phyloP scores from a whole-genome alignment of 2,888 invertebrate species.

The Drosophila paracracens region DNA sequence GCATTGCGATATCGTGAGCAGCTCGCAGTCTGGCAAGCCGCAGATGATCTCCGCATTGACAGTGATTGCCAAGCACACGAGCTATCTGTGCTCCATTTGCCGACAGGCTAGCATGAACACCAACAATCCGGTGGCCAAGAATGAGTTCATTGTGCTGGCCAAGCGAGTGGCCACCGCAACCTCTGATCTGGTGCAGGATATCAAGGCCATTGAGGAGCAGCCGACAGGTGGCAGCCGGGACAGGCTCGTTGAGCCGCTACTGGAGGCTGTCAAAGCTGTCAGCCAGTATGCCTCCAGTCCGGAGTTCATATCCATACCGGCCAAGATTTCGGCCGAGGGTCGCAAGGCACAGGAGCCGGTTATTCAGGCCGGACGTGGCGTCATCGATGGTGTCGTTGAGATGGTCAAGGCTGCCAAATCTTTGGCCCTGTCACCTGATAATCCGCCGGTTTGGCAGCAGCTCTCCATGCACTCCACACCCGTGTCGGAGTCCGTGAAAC shows the following conservation, averaged over 20 bases:
- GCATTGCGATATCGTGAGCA: conserved; percentile 92
- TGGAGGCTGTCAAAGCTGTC: conserved; percentile 95
- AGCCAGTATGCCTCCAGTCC: conserved; percentile 97
- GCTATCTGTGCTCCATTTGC: conserved; percentile 97
- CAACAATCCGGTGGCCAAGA: conserved; percentile 94
- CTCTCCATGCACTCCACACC: conserved; percentile 97
- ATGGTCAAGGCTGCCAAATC: conserved; percentile 97
- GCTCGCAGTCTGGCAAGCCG: conserved; percentile 90
- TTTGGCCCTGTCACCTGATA: conserved; percentile 94
- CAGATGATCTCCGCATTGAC: conserved; percentile 96
- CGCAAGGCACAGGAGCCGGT: conserved; percentile 94
- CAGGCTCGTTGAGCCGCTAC: conserved; percentile 93
- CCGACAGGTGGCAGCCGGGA: conserved; percentile 91
- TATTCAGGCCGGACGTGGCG: conserved; percentile 90
- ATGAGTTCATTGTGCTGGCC: conserved; percentile 98
- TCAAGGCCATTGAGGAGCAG: conserved; percentile 94
- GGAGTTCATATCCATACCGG: conserved; percentile 96
- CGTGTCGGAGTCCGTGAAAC: conserved; percentile 98
- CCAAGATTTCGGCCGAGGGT: conserved; percentile 94
- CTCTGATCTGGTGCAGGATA: conserved; percentile 96
- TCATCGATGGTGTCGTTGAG: conserved; percentile 93
- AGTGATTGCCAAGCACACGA: conserved; percentile 97
- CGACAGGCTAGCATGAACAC: conserved; percentile 96
- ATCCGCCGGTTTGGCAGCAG: conserved; percentile 97
- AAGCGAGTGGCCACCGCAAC: conserved; percentile 99